Base-by-base conservation (phyloP, 2,888 invertebrate genomes). In the Automeris io region DNA sequence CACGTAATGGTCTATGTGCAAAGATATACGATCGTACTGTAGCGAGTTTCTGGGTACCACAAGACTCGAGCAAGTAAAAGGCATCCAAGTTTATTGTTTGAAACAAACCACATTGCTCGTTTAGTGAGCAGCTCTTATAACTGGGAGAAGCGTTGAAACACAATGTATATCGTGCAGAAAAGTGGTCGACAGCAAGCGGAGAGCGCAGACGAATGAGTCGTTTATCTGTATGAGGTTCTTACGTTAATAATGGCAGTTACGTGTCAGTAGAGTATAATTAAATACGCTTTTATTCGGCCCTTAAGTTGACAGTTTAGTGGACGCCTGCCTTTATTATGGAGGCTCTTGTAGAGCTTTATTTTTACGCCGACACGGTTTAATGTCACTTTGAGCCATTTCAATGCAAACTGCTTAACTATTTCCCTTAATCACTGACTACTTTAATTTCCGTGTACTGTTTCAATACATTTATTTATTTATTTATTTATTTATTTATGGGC, bases 31-130 rank as follows among this genome's bases (percentile, higher is more conserved):
- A 4, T 4, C 16, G 5, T n/a, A 1, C 4, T n/a, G 3, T n/a
- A 2, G 1, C 3, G 2, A 29, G n/a, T 29, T 16, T n/a, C 16
- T n/a, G 16, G 29, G 16, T 29, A 29, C 29, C 16, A 29, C 29
- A n/a, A 2, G n/a, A 29, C 7, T 2, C 16, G n/a, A 16, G 29
- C 8, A 4, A 29, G 16, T n/a, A 16, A n/a, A 16, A 29, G 8
- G 16, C 29, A 29, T 16, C 29, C 3, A 16, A 29, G 16, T 16
- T 6, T 61, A 65, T 70, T 73, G 71, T 70, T 67, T 63, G 55
- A 54, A 61, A 65, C 60, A 61, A 59, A 66, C 57, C 62, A 63
- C 69, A 71, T 69, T 65, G 70, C 72, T 59, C 47, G 60, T 50
- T 51, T 42, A 48, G 54, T 57, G 52, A 55, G 58, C 42, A 40